Evolutionary conservation across 2,888 invertebrate genomes (phyloP).

Genomic region (Drosophila phalerata): DNA sequence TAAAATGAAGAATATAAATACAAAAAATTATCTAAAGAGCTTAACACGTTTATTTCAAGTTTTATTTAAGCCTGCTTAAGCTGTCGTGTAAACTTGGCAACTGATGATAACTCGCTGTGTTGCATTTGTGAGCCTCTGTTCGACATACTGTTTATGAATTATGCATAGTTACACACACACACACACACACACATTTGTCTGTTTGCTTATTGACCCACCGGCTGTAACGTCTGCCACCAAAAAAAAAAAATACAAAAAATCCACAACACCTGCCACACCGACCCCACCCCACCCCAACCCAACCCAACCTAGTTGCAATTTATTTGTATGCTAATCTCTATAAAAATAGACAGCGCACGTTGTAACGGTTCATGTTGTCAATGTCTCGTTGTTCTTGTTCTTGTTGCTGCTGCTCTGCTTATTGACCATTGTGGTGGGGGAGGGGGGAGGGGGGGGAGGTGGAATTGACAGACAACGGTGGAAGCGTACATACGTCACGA

Average conservation of each 20-base stretch:
- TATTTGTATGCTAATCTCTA: slow-evolving; percentile 52
- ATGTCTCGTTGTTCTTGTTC: background rate
- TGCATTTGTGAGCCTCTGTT: slow-evolving; percentile 31
- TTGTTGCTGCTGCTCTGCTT: slow-evolving; percentile 20
- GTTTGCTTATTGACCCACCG: slow-evolving; percentile 18
- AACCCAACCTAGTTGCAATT: slow-evolving; percentile 29
- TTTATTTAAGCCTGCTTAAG: slow-evolving; percentile 7
- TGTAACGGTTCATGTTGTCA: slow-evolving; percentile 19
- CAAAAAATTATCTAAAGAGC: background rate
- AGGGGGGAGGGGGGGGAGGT: too few species aligned
- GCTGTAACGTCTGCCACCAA: slow-evolving; percentile 8
- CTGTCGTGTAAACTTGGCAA: slow-evolving; percentile 1
- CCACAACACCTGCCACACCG: background rate
- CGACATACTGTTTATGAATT: slow-evolving; percentile 28
- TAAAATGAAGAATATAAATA: too few species aligned
- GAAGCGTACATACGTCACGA: slow-evolving; percentile 16
- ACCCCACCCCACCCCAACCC: slow-evolving; percentile 15
- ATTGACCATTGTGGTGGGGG: background rate
- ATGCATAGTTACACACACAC: slow-evolving; percentile 31
- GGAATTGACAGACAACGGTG: slow-evolving; percentile 11
- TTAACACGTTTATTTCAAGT: slow-evolving; percentile 3
- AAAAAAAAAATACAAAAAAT: too few species aligned
- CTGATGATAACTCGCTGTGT: slow-evolving; percentile 27
- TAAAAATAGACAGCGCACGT: slow-evolving; percentile 58
- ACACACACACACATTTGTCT: slow-evolving; percentile 4